A percentile compares a stretch with the other conserved stretches of the same genome.
Conservation (phyloP, 2,888 invertebrate genomes). For the Eilema griseolum region DNA sequence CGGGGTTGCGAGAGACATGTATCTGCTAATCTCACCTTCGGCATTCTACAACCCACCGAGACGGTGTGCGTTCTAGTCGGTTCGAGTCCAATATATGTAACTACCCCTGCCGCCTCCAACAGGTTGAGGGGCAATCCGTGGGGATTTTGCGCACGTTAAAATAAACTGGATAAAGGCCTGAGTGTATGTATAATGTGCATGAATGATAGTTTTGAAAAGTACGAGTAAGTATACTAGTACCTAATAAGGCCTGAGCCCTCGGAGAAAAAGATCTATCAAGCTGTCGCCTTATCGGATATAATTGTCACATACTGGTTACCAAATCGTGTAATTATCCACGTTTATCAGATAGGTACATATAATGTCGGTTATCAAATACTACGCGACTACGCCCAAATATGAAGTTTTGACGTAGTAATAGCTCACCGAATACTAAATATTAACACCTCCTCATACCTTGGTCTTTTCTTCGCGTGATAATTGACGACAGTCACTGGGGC, state of each 20-base stretch:
- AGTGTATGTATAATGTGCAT: no score
- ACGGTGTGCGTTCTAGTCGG: no score
- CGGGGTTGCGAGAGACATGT: background rate
- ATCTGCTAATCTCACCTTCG: no score
- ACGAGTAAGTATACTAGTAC: background rate
- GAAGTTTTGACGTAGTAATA: background rate
- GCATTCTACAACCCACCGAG: no score
- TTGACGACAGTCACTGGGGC: no score
- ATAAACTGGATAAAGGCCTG: no score
- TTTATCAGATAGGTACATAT: background rate
- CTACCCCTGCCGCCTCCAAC: no score
- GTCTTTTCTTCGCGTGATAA: no score
- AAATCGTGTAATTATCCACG: background rate
- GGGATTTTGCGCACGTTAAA: no score
- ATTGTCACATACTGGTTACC: background rate
- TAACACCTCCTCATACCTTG: background rate
- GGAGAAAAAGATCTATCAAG: background rate
- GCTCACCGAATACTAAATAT: background rate
- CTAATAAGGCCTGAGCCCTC: background rate
- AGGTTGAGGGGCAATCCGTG: no score
- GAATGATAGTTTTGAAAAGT: background rate
- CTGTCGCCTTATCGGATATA: background rate
- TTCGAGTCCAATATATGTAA: no score
- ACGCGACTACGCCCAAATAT: slow-evolving; percentile 7
- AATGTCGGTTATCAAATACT: background rate